Evolutionary conservation across 1,140 invertebrate species (phyloP).

Genomic region (Danaus melanippus): DNA sequence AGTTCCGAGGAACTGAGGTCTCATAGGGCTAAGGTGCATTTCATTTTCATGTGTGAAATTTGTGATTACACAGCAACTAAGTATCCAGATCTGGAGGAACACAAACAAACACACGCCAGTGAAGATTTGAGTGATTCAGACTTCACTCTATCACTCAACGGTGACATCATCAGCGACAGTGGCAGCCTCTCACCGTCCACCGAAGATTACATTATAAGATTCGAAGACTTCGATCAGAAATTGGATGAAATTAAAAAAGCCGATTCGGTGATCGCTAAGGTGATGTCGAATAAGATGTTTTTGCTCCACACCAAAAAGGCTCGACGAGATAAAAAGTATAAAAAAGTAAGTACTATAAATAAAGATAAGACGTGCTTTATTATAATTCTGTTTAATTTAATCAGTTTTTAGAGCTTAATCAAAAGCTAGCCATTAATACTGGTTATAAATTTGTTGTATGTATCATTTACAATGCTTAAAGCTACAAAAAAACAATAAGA

Average conservation of each 20-base stretch:
- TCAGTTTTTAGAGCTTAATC: no score
- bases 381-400: no score
- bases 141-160: constrained; percentile 11
- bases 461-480: no score
- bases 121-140: constrained; percentile 22
- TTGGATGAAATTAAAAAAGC: constrained; percentile 26
- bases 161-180: constrained; percentile 12
- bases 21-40: constrained; percentile 47
- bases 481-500: no score
- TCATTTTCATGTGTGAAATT: constrained; percentile 40
- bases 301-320: constrained; percentile 30
- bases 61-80: constrained; percentile 36
- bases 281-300: constrained; percentile 50
- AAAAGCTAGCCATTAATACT: no score
- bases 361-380: no score
- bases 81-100: constrained; percentile 27
- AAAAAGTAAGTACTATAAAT: constrained; percentile 32
- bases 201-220: constrained; percentile 8
- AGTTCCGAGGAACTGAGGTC: constrained; percentile 32
- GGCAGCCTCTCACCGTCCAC: constrained; percentile 3
- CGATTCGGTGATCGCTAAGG: constrained; percentile 48
- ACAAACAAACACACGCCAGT: constrained; percentile 19
- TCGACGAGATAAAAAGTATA: constrained; percentile 31
- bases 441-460: no score
- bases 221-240: constrained; percentile 12